phyloP scores from a whole-genome alignment of 92 coral and sea anemone genomes.

The Palythoa caribaeorum region DNA sequence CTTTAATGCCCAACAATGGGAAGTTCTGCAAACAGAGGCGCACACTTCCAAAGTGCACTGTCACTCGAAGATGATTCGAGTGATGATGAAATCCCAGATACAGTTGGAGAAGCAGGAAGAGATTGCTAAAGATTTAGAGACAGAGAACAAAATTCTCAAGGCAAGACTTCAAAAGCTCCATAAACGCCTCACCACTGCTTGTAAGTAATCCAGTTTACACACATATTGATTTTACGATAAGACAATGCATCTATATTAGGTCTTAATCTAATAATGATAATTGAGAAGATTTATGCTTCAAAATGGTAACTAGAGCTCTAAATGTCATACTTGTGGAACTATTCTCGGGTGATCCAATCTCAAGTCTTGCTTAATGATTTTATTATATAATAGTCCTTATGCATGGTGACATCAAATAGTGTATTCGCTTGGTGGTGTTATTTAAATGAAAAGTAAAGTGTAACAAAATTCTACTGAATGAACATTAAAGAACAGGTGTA shows the following conservation, averaged over 20 bases:
- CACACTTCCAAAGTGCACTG: background rate
- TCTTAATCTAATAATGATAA: background rate
- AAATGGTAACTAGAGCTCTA: background rate
- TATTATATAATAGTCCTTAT: background rate
- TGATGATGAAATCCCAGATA: constrained; percentile 2
- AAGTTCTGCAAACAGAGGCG: background rate
- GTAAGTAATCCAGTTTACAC: constrained; percentile 1
- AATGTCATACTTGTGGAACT: background rate
- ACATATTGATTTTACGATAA: background rate
- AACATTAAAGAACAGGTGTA: background rate
- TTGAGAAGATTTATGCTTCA: background rate
- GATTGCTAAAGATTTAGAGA: background rate
- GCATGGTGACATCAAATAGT: background rate
- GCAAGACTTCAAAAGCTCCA: constrained; percentile 2
- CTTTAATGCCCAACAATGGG: background rate
- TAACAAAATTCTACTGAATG: background rate
- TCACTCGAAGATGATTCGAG: background rate
- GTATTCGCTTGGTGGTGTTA: background rate
- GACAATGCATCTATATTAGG: background rate
- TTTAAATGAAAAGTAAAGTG: background rate
- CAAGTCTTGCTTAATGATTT: background rate
- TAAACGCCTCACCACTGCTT: constrained; percentile 3
- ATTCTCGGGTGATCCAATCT: background rate
- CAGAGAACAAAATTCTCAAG: background rate
- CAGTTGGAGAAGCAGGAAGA: background rate